These are phyloP conservation scores for Diacarnus erythraeanus DNA, from an alignment of 37 sponge, comb jelly and placozoan genomes.

Conservation along the genomic window DNA sequence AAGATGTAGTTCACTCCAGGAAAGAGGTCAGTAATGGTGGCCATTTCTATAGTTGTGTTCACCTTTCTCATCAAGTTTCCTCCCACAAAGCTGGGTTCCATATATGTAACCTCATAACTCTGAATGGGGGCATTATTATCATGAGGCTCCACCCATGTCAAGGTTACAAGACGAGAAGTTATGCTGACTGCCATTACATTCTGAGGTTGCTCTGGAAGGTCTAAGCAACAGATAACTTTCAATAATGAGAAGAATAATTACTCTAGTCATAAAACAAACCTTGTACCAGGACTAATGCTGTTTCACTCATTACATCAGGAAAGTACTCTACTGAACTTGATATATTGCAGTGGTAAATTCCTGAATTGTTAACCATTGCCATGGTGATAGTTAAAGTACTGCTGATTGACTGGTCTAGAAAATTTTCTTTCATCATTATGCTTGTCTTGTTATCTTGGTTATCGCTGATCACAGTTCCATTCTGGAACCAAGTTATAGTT, in stretches of 20 bases:
- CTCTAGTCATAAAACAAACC: conserved; percentile 8
- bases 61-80: conserved; percentile 1
- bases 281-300: conserved; percentile 41
- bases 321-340: background rate
- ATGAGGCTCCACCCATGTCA: conserved; percentile 62
- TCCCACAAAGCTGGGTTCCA: conserved; percentile 8
- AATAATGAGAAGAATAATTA: background rate
- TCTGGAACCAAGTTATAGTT: conserved; percentile 56
- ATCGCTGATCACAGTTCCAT: conserved; percentile 17
- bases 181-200: conserved; percentile 17
- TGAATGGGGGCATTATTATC: conserved; percentile 67
- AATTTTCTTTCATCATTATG: background rate
- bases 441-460: background rate
- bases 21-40: conserved; percentile 16
- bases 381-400: conserved; percentile 28
- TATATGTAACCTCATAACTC: conserved; percentile 19
- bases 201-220: conserved; percentile 30
- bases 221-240: conserved; percentile 24
- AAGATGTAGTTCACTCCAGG: conserved; percentile 51
- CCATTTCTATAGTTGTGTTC: conserved; percentile 3
- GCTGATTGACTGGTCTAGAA: background rate
- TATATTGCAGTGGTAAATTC: conserved; percentile 43
- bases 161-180: conserved; percentile 19
- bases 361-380: conserved; percentile 45
- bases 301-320: background rate